Evolutionary conservation across 2,888 invertebrate species (phyloP).

Genomic region (Branchellion lobata): DNA sequence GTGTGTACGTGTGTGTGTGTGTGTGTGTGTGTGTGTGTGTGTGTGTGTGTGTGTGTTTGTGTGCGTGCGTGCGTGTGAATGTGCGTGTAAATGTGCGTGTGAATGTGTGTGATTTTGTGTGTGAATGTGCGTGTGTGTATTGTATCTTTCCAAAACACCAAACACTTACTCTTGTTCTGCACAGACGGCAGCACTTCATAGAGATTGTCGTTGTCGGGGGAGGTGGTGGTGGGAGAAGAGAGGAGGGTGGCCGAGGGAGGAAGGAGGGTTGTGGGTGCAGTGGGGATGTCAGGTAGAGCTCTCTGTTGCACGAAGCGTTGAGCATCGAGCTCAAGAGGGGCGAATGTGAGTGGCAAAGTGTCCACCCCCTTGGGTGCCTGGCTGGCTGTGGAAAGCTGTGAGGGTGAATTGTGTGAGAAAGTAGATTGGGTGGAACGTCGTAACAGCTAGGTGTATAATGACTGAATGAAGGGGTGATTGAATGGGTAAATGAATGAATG

Average conservation of each 20-base stretch:
- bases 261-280: too few species aligned
- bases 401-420: too few species aligned
- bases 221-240: neutral
- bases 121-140: too few species aligned
- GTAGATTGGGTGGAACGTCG: too few species aligned
- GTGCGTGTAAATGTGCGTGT: neutral
- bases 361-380: neutral
- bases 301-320: constrained; percentile 10
- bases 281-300: constrained; percentile 32
- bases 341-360: neutral
- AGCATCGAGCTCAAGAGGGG: neutral
- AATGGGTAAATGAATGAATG: neutral
- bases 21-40: too few species aligned
- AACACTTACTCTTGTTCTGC: neutral
- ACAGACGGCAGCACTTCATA: neutral
- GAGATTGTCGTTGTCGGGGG: neutral
- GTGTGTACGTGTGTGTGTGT: too few species aligned
- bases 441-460: too few species aligned
- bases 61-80: too few species aligned
- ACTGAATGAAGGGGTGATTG: neutral
- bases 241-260: neutral
- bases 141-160: too few species aligned
- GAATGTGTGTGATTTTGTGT: neutral
- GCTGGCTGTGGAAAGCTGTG: too few species aligned
- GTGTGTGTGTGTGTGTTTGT: neutral